phyloP scores from a whole-genome alignment of 2,113 vertebrate genomes.

The Pyrgilauda ruficollis region DNA sequence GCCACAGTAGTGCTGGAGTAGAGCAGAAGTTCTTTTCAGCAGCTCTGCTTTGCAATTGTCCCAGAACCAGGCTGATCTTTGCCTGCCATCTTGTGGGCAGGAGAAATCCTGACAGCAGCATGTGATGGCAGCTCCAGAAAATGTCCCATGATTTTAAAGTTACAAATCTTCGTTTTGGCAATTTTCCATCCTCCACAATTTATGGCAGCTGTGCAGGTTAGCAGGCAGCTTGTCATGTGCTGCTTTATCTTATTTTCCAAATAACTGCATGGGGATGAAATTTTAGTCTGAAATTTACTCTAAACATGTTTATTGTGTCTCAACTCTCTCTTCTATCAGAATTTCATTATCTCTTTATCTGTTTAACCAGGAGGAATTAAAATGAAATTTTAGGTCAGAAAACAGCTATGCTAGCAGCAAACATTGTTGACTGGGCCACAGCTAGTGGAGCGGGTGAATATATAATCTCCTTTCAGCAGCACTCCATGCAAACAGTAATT shows the following conservation, averaged over 20 bases:
- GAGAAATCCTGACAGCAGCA: background rate
- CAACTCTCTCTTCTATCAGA: background rate
- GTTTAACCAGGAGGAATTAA: background rate
- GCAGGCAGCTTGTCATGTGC: background rate
- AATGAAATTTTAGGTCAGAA: background rate
- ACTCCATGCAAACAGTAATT: background rate
- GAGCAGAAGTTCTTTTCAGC: conserved; percentile 10
- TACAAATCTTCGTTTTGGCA: background rate
- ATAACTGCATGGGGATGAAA: background rate
- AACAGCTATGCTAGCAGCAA: background rate
- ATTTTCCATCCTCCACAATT: background rate
- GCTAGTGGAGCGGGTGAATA: background rate
- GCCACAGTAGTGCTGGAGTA: conserved; percentile 20
- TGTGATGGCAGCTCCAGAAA: background rate
- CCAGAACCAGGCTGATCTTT: conserved; percentile 42
- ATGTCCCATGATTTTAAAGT: background rate
- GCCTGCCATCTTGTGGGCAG: conserved; percentile 77
- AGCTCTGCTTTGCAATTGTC: background rate
- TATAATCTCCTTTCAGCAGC: background rate
- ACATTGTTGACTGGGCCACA: background rate
- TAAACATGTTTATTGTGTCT: background rate
- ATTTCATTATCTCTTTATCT: background rate
- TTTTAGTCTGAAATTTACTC: background rate
- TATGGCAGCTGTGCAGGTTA: background rate
- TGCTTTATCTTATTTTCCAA: background rate